phyloP scores from a whole-genome alignment of 2,113 vertebrate species.

The Aix galericulata region DNA sequence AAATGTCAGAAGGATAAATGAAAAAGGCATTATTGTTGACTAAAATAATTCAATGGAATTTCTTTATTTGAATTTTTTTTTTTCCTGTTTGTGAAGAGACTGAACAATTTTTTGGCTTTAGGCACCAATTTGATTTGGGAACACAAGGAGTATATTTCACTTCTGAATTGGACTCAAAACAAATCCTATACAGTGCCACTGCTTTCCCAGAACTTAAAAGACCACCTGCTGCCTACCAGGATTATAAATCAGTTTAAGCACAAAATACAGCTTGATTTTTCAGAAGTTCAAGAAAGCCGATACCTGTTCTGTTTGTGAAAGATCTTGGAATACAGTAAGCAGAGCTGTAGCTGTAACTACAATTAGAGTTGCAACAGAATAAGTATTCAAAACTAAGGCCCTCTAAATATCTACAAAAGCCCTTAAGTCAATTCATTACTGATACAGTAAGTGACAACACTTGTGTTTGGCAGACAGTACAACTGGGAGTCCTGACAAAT shows the following conservation, averaged over 20 bases:
- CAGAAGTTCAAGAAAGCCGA: neutral
- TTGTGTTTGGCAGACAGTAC: constrained; percentile 66
- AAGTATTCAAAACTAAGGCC: constrained; percentile 32
- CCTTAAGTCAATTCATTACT: constrained; percentile 72
- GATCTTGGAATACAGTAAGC: neutral
- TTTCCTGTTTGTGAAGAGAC: neutral
- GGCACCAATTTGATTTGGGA: neutral
- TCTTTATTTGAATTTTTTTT: neutral
- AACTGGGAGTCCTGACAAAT: constrained; percentile 72
- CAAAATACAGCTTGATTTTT: neutral
- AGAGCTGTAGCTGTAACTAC: neutral
- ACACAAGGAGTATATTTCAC: neutral
- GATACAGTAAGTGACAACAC: constrained; percentile 74
- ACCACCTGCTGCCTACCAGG: too few relatives aligned
- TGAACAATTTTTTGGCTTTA: neutral
- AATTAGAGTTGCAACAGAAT: neutral
- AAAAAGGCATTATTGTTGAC: neutral
- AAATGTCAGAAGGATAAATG: neutral
- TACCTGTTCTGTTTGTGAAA: neutral
- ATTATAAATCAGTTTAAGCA: neutral
- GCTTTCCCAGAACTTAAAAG: neutral
- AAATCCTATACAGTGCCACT: neutral
- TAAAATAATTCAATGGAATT: neutral
- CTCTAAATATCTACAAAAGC: constrained; percentile 61
- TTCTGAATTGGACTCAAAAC: neutral